These are phyloP conservation scores for Arion vulgaris DNA, from an alignment of 1,140 invertebrate genomes.

Conservation along the genomic window DNA sequence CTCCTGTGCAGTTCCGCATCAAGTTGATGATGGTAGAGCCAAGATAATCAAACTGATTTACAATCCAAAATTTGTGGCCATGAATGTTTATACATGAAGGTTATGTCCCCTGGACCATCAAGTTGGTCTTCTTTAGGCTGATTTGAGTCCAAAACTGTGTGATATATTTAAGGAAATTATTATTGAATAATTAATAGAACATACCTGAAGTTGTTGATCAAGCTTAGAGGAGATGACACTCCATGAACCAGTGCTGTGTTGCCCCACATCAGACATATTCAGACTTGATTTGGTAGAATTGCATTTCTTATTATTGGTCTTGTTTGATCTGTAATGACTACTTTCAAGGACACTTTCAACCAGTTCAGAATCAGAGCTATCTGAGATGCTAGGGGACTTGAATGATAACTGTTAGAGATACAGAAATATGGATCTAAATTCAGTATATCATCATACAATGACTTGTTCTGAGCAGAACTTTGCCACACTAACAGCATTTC, in stretches of 20 bases:
- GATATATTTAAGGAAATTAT: too few relatives aligned
- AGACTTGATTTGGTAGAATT: not conserved
- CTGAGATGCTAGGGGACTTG: not conserved
- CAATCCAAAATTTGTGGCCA: too few relatives aligned
- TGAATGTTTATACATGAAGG: too few relatives aligned
- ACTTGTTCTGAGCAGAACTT: too few relatives aligned
- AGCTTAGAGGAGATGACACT: not conserved
- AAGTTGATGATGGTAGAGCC: too few relatives aligned
- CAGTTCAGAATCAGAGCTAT: not conserved
- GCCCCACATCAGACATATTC: not conserved
- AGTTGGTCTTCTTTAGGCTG: too few relatives aligned
- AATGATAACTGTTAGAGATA: constrained; percentile 6
- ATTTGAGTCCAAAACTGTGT: too few relatives aligned
- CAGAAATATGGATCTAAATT: not conserved
- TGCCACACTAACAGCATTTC: too few relatives aligned
- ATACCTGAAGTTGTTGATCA: not conserved
- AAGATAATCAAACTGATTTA: too few relatives aligned
- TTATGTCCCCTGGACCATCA: too few relatives aligned
- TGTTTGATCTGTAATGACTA: not conserved
- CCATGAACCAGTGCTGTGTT: not conserved
- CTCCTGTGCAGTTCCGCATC: too few relatives aligned
- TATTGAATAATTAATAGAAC: not conserved
- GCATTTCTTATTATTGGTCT: not conserved
- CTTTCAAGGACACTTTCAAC: not conserved
- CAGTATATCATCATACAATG: too few relatives aligned